Evolutionary conservation across 2,113 vertebrate species (phyloP).

Genomic region (Calyptommatus sinebrachiatus): DNA sequence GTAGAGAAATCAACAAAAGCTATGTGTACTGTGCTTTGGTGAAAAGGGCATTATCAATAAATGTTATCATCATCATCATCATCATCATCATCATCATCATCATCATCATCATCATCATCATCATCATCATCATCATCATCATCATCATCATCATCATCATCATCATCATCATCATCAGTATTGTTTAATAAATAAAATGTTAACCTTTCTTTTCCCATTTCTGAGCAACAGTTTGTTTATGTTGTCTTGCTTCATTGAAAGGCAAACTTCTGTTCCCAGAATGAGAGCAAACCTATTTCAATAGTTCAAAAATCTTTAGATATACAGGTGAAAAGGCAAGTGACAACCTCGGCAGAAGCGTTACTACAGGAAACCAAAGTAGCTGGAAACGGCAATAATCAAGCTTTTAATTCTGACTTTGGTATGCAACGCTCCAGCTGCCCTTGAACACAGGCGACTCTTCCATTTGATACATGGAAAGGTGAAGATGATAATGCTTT

Average conservation of each 20-base stretch:
- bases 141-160: no score
- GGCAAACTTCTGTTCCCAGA: background rate
- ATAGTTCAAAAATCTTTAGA: slow-evolving; percentile 12
- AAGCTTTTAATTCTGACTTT: slow-evolving; percentile 12
- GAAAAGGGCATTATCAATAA: no score
- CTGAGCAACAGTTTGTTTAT: background rate
- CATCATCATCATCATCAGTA: no score
- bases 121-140: no score
- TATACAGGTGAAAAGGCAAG: slow-evolving; percentile 13
- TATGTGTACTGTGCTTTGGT: no score
- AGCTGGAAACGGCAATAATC: slow-evolving; percentile 8
- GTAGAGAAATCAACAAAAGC: no score
- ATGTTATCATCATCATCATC: no score
- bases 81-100: no score
- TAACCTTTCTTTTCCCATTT: background rate
- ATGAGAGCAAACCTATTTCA: slow-evolving; percentile 9
- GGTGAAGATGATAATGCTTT: slow-evolving; percentile 25
- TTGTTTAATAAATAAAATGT: background rate
- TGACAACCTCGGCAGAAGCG: background rate
- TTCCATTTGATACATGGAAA: slow-evolving; percentile 9
- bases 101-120: no score
- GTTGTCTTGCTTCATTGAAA: slow-evolving; percentile 9
- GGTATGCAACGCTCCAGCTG: background rate
- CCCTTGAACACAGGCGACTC: slow-evolving; percentile 22
- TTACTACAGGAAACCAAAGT: background rate